Evolutionary conservation across 2,113 vertebrate species (phyloP).

Genomic region (Oxyura jamaicensis): DNA sequence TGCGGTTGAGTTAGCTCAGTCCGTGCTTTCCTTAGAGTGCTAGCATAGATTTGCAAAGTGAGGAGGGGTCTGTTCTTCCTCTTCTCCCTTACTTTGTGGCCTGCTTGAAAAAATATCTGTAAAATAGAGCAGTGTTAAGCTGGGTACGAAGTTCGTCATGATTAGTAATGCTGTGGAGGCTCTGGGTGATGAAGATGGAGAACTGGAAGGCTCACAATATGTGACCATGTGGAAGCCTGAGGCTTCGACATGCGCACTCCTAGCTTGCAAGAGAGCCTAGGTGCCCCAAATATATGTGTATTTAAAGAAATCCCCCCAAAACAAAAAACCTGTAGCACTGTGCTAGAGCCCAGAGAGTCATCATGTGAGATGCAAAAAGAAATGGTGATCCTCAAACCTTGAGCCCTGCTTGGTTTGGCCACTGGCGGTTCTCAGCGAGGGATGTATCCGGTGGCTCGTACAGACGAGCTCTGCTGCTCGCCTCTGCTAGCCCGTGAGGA

Average conservation of each 20-base stretch:
- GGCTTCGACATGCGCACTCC: no score
- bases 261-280: no score
- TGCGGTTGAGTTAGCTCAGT: background rate
- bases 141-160: background rate
- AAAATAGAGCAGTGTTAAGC: background rate
- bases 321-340: background rate
- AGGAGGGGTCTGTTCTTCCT: background rate
- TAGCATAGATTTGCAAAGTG: background rate
- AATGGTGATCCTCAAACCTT: rapidly evolving
- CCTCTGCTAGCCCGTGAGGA: rapidly evolving
- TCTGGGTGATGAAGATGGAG: background rate
- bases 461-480: background rate
- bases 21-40: background rate
- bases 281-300: rapidly evolving
- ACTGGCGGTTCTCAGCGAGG: rapidly evolving
- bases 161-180: background rate
- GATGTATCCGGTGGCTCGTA: background rate
- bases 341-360: background rate
- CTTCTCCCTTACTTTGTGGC: rapidly evolving
- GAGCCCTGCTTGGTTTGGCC: background rate
- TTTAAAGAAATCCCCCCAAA: background rate
- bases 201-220: background rate
- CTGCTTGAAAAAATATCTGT: background rate
- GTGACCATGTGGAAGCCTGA: no score
- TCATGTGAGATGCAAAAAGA: background rate